A percentile compares a stretch with the other conserved stretches of the same genome.
phyloP scores from a whole-genome alignment of 2,113 vertebrate genomes.

The Thunnus maccoyii region DNA sequence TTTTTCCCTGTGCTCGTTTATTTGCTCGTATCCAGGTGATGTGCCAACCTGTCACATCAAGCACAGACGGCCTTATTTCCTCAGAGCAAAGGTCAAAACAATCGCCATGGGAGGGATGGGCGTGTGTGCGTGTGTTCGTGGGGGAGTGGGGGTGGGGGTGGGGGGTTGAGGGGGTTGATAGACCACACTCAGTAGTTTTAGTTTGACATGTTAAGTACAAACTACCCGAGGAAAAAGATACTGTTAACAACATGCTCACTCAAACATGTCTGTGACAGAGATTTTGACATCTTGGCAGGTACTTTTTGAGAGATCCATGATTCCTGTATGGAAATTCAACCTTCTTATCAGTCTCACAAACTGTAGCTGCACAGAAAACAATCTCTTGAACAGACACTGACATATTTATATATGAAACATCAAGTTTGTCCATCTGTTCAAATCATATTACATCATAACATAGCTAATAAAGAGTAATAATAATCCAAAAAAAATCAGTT shows the following conservation, averaged over 20 bases:
- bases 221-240: slow-evolving; percentile 37
- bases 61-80: slow-evolving; percentile 75
- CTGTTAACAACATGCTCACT: slow-evolving; percentile 13
- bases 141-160: slow-evolving; percentile 25
- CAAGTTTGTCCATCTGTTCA: neutral
- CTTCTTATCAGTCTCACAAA: neutral
- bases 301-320: neutral
- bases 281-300: neutral
- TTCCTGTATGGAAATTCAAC: neutral
- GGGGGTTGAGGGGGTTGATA: neutral
- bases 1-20: slow-evolving; percentile 73
- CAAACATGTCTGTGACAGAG: slow-evolving; percentile 9
- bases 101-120: slow-evolving; percentile 64
- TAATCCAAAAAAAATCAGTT: neutral
- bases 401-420: neutral
- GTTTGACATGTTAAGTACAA: slow-evolving; percentile 50
- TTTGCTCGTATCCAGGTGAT: slow-evolving; percentile 83
- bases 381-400: neutral
- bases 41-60: slow-evolving; percentile 82
- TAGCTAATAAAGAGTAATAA: neutral
- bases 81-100: slow-evolving; percentile 81
- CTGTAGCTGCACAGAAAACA: neutral
- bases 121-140: neutral
- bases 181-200: slow-evolving; percentile 47
- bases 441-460: neutral